These are phyloP conservation scores for Acrossocheilus wenchowensis DNA, from an alignment of 2,797 vertebrate species.

Conservation along the genomic window DNA sequence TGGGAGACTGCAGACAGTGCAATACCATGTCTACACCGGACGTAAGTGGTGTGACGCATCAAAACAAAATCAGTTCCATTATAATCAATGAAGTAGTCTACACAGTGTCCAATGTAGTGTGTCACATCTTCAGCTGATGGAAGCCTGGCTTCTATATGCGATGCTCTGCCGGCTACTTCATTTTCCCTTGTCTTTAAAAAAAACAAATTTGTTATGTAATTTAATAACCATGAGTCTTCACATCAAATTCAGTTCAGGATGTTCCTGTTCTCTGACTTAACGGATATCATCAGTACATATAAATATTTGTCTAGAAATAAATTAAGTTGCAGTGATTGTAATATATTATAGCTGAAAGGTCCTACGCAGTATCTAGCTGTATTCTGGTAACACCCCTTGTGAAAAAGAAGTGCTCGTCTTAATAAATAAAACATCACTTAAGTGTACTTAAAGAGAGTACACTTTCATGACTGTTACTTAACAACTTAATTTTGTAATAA, in stretches of 20 bases:
- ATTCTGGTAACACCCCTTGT: not conserved
- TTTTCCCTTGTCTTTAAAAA: not conserved
- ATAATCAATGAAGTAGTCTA: not conserved
- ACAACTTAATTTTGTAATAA: not conserved
- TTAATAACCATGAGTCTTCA: not conserved
- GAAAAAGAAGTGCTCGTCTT: not conserved
- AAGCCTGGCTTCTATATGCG: not conserved
- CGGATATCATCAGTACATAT: not conserved
- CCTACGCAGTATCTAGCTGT: not conserved
- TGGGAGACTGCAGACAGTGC: not conserved
- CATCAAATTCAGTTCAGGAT: not conserved
- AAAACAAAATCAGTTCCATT: slow-evolving; percentile 14
- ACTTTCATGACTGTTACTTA: not conserved
- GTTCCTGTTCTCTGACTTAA: not conserved
- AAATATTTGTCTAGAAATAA: not conserved
- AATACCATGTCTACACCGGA: not conserved
- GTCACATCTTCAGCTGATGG: not conserved
- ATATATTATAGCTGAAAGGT: not conserved
- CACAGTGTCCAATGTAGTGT: not conserved
- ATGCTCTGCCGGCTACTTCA: not conserved
- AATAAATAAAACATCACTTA: not conserved
- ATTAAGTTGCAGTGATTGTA: not conserved
- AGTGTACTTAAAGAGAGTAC: not conserved
- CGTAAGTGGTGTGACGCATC: not conserved
- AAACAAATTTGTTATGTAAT: not conserved